phyloP scores from a whole-genome alignment of 2,797 vertebrate genomes.

The Gila robusta region DNA sequence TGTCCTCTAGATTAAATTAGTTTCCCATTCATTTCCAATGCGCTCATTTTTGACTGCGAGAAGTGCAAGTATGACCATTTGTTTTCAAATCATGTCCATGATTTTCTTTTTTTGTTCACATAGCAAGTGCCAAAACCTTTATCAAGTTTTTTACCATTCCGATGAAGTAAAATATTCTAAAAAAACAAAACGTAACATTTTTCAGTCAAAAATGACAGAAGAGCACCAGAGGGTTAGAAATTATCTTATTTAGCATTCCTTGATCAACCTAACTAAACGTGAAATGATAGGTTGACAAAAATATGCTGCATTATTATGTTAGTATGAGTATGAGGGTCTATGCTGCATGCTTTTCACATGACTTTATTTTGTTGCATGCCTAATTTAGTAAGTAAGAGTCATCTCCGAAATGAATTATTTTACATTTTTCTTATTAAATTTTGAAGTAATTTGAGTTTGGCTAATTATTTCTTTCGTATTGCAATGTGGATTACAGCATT shows the following conservation, averaged over 20 bases:
- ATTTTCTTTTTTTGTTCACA: background rate
- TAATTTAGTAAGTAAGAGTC: background rate
- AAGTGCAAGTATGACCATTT: background rate
- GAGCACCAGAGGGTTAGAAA: background rate
- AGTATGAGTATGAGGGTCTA: background rate
- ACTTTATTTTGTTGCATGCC: background rate
- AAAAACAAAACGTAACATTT: background rate
- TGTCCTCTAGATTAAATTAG: too few relatives aligned
- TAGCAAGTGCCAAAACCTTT: background rate
- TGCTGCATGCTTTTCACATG: too few relatives aligned
- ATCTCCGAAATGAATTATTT: background rate
- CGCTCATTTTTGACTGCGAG: background rate
- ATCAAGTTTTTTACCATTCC: background rate
- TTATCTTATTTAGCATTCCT: background rate
- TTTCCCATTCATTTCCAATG: too few relatives aligned
- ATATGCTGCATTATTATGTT: background rate
- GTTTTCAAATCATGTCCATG: background rate
- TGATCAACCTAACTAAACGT: background rate
- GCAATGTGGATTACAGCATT: background rate
- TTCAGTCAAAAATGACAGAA: too few relatives aligned
- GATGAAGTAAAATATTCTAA: background rate
- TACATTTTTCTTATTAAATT: too few relatives aligned
- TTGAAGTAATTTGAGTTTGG: background rate
- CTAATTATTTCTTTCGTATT: background rate
- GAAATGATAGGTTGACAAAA: background rate